Evolutionary conservation across 2,113 vertebrate species (phyloP).

Genomic region (Zonotrichia leucophrys): DNA sequence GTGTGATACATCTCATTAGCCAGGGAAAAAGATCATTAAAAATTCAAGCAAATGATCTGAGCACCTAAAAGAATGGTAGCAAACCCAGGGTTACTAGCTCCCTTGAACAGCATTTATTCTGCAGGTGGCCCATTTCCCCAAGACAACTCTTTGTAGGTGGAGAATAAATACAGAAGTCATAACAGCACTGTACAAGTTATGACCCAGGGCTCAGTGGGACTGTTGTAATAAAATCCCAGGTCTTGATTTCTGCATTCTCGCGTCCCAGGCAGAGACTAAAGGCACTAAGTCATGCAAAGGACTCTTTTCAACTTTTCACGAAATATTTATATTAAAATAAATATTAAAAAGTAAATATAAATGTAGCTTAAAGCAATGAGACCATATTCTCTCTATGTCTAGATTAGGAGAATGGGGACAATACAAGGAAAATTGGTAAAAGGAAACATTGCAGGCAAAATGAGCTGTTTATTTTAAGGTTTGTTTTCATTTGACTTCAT

Average conservation of each 20-base stretch:
- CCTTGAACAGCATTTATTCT: not conserved
- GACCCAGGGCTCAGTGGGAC: not conserved
- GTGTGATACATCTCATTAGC: not conserved
- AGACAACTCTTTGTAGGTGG: not conserved
- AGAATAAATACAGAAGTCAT: not conserved
- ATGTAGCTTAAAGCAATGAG: not conserved
- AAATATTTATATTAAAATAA: not conserved
- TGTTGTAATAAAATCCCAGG: not conserved
- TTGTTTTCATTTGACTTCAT: not conserved
- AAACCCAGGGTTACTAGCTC: not conserved
- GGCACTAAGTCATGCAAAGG: not conserved
- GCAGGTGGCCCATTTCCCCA: not conserved
- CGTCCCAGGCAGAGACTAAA: not conserved
- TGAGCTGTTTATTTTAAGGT: not conserved
- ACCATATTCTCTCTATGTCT: not conserved
- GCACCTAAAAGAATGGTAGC: not conserved
- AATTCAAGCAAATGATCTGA: not conserved
- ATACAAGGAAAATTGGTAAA: not conserved
- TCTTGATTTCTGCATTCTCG: not conserved
- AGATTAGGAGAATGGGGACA: not conserved
- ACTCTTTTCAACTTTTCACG: not conserved
- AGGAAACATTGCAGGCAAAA: not conserved
- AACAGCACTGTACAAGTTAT: not conserved
- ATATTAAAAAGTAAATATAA: not conserved
- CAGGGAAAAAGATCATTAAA: not conserved